phyloP scores from a whole-genome alignment of 1,140 invertebrate genomes.

The Papilio glaucus region DNA sequence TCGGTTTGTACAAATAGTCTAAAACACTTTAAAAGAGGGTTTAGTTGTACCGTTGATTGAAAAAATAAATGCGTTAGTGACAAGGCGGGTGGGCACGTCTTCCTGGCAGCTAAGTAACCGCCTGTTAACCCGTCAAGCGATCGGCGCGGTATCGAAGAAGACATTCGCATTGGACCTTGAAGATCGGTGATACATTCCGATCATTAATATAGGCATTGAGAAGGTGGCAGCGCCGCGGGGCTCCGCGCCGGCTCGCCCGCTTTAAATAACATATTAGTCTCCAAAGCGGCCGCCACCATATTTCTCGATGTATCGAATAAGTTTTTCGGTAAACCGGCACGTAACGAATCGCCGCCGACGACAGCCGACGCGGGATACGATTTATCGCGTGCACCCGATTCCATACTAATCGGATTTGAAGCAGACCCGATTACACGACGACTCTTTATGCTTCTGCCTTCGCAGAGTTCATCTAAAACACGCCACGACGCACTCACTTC shows the following conservation, averaged over 20 bases:
- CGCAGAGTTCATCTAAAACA: not conserved
- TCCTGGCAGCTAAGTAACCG: conserved; percentile 9
- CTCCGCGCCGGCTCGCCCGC: conserved; percentile 53
- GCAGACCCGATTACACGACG: conserved; percentile 40
- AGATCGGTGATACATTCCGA: conserved; percentile 66
- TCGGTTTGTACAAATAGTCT: not conserved
- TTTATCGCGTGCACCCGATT: conserved; percentile 72
- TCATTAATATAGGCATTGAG: conserved; percentile 77
- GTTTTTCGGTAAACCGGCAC: conserved; percentile 71
- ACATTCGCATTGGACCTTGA: conserved; percentile 56
- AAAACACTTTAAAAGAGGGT: not conserved
- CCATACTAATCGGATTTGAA: conserved; percentile 70
- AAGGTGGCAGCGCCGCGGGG: conserved; percentile 70
- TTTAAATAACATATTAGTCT: conserved; percentile 75
- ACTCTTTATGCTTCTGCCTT: conserved; percentile 6
- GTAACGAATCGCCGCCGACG: conserved; percentile 70
- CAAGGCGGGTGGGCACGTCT: conserved; percentile 21
- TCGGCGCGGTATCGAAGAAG: conserved; percentile 49
- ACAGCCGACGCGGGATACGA: conserved; percentile 62
- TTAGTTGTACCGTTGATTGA: not conserved
- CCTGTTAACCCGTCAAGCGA: conserved; percentile 36
- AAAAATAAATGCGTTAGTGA: not conserved
- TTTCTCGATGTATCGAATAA: conserved; percentile 70
- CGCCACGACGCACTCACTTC: not conserved
- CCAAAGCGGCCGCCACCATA: conserved; percentile 73